phyloP scores from a whole-genome alignment of 2,888 invertebrate species.

The Bruchidius siliquastri region DNA sequence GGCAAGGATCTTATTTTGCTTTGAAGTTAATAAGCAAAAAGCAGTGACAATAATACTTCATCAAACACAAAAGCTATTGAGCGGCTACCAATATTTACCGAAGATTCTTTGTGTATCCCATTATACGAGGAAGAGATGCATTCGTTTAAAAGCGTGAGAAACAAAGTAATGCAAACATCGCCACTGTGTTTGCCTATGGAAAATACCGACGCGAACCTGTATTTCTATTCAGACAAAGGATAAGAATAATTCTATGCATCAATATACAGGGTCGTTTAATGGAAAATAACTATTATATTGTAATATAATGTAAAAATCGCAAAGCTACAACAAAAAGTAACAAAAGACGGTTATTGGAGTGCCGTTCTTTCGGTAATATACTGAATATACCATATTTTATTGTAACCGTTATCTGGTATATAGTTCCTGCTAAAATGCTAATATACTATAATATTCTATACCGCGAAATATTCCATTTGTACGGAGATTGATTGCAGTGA shows the following conservation, averaged over 20 bases:
- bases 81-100: not conserved
- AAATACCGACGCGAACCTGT: not conserved
- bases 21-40: not conserved
- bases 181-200: not conserved
- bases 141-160: not conserved
- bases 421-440: too few relatives aligned
- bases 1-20: not conserved
- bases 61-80: not conserved
- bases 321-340: too few relatives aligned
- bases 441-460: too few relatives aligned
- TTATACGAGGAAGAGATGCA: not conserved
- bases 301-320: too few relatives aligned
- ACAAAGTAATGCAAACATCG: not conserved
- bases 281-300: too few relatives aligned
- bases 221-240: not conserved
- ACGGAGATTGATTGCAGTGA: too few relatives aligned
- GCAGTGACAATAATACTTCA: not conserved
- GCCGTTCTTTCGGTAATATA: too few relatives aligned
- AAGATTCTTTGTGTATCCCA: not conserved
- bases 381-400: too few relatives aligned
- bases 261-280: not conserved
- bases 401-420: too few relatives aligned
- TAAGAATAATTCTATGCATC: not conserved
- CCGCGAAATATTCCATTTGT: too few relatives aligned
- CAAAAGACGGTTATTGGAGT: too few relatives aligned